These are phyloP conservation scores for Brachylomia viminalis DNA, from an alignment of 2,888 invertebrate genomes.

Conservation along the genomic window DNA sequence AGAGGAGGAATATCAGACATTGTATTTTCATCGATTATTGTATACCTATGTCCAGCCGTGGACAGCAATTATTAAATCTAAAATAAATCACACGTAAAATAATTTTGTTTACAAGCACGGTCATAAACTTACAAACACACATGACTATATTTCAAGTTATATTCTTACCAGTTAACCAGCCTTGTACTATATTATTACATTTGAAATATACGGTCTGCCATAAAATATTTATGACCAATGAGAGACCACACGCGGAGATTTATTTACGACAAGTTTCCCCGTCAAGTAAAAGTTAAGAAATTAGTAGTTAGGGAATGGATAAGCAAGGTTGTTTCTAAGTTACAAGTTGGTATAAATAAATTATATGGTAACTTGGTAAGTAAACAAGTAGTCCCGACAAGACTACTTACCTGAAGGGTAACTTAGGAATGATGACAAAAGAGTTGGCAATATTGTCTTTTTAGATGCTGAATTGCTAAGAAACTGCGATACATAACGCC, in stretches of 20 bases:
- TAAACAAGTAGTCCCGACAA: not conserved
- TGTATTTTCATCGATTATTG: not conserved
- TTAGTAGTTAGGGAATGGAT: conserved; percentile 30
- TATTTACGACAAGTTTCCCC: conserved; percentile 48
- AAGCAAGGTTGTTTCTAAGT: conserved; percentile 8
- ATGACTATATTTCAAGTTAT: conserved; percentile 31
- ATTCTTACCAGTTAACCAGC: conserved; percentile 32
- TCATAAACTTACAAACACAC: conserved; percentile 4
- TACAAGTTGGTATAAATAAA: conserved; percentile 24
- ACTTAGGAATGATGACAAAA: not conserved
- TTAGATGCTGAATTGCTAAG: not conserved
- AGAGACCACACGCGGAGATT: conserved; percentile 60
- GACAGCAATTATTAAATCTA: too few relatives aligned
- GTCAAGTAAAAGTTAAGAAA: conserved; percentile 50
- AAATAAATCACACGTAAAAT: too few relatives aligned
- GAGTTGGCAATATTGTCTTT: not conserved
- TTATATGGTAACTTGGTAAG: conserved; percentile 30
- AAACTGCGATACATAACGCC: not conserved
- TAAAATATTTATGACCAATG: conserved; percentile 60
- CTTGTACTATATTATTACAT: conserved; percentile 58
- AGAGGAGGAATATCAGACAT: not conserved
- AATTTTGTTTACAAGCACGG: conserved; percentile 9
- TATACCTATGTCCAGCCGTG: too few relatives aligned
- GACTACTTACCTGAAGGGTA: not conserved
- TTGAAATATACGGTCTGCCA: conserved; percentile 56